Evolutionary conservation across 2,888 invertebrate species (phyloP).

Genomic region (Diabrotica balteata): DNA sequence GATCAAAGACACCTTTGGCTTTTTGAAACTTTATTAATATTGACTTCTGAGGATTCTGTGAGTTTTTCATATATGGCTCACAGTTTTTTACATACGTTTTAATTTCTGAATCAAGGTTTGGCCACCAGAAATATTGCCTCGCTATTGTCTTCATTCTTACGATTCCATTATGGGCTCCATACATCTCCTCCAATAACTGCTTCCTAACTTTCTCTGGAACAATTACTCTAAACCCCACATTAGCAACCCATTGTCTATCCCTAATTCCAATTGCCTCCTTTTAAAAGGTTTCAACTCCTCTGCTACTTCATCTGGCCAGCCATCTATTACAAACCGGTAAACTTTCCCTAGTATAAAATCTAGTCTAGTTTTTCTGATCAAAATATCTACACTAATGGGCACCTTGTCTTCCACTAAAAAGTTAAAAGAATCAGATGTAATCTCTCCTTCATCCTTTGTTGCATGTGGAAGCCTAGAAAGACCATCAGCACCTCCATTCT

Average conservation of each 20-base stretch:
- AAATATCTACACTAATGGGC: constrained; percentile 7
- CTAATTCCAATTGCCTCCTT: constrained; percentile 20
- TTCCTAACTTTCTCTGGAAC: constrained; percentile 25
- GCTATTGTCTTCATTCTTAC: constrained; percentile 45
- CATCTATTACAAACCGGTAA: too few relatives aligned
- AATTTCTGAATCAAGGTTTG: constrained; percentile 45
- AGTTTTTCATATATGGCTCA: too few relatives aligned
- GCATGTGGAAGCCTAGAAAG: too few relatives aligned
- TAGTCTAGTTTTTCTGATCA: constrained; percentile 8
- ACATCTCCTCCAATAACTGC: constrained; percentile 32
- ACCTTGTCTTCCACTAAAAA: constrained; percentile 13
- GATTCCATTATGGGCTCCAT: constrained; percentile 36
- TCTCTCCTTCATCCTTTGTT: too few relatives aligned
- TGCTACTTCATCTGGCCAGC: too few relatives aligned
- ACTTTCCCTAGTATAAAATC: too few relatives aligned
- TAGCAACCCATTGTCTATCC: constrained; percentile 21
- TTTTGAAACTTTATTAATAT: too few relatives aligned
- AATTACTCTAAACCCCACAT: constrained; percentile 29
- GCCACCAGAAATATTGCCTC: constrained; percentile 36
- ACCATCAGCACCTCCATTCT: too few relatives aligned
- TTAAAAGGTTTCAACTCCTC: too few relatives aligned
- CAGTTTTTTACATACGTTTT: constrained; percentile 41
- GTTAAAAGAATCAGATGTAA: constrained; percentile 14
- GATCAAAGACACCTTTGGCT: too few relatives aligned
- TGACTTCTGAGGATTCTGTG: too few relatives aligned